A percentile compares a stretch with the other conserved stretches of the same genome.
Conservation (phyloP, 2,113 vertebrate species). For the Rhinoptilus africanus region DNA sequence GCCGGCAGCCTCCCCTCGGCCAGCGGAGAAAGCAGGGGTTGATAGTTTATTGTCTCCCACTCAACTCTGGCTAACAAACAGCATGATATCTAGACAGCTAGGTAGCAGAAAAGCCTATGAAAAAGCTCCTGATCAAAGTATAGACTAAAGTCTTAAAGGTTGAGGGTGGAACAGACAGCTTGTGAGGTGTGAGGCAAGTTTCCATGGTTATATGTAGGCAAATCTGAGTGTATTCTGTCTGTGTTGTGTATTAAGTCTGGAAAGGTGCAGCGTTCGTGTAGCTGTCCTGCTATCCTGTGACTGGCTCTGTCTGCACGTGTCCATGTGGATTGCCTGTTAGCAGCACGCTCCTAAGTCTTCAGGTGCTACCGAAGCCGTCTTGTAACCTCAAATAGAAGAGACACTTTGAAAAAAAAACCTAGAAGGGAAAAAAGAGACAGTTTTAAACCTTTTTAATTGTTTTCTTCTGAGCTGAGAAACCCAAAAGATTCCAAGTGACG, state of each 20-base stretch:
- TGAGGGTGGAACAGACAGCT: neutral
- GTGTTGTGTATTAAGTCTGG: neutral
- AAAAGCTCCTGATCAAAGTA: neutral
- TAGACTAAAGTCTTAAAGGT: neutral
- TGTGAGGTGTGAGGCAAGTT: neutral
- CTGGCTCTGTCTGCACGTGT: neutral
- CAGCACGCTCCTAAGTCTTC: neutral
- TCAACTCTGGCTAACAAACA: neutral
- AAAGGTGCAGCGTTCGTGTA: neutral
- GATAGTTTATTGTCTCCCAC: neutral
- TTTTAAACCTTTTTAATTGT: neutral
- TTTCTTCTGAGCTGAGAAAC: constrained; percentile 10
- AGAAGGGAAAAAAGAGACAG: neutral
- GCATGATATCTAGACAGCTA: neutral
- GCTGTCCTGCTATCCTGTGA: neutral
- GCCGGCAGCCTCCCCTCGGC: neutral
- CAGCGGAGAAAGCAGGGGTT: neutral
- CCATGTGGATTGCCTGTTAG: neutral
- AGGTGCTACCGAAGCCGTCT: neutral
- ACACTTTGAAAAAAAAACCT: neutral
- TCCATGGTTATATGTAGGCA: neutral
- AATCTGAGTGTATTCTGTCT: neutral
- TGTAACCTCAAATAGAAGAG: neutral
- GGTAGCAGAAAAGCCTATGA: neutral
- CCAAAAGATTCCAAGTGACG: neutral